A percentile compares a stretch with the other conserved stretches of the same genome.
Conservation (phyloP, 2,113 vertebrate genomes). For the Poeciliopsis prolifica region DNA sequence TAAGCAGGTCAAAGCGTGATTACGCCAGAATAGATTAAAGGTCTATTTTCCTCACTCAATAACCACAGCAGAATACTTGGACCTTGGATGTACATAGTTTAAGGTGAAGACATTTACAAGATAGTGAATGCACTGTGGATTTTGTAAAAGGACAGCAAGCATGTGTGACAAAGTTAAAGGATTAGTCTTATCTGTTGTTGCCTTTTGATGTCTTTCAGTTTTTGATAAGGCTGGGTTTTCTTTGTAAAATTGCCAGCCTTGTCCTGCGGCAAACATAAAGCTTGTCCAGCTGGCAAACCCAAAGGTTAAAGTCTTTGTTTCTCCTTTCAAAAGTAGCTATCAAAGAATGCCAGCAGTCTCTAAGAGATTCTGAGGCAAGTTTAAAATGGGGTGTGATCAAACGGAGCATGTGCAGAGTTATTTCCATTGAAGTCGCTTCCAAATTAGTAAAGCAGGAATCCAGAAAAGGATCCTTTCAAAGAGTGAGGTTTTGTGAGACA, state of each 20-base stretch:
- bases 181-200: not conserved
- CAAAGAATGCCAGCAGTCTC: constrained; percentile 20
- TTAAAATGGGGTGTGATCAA: constrained; percentile 17
- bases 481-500: constrained; percentile 25
- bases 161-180: constrained; percentile 2
- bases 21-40: constrained; percentile 66
- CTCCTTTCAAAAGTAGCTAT: constrained; percentile 27
- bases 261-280: constrained; percentile 42
- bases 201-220: constrained; percentile 5
- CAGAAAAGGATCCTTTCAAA: constrained; percentile 12
- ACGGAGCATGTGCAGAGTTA: not conserved
- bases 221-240: constrained; percentile 14
- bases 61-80: constrained; percentile 39
- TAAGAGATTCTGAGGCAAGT: constrained; percentile 10
- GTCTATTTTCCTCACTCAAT: constrained; percentile 60
- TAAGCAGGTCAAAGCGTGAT: constrained; percentile 75
- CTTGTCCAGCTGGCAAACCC: constrained; percentile 32
- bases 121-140: constrained; percentile 7
- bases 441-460: constrained; percentile 6
- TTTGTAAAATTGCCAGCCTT: constrained; percentile 28
- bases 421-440: not conserved
- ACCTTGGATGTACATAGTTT: constrained; percentile 43
- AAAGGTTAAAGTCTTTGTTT: constrained; percentile 48
- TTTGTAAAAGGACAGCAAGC: constrained; percentile 5
- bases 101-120: constrained; percentile 38